Evolutionary conservation across 92 coral and sea anemone genomes (phyloP).

Genomic region (Epizoanthus stellaris): DNA sequence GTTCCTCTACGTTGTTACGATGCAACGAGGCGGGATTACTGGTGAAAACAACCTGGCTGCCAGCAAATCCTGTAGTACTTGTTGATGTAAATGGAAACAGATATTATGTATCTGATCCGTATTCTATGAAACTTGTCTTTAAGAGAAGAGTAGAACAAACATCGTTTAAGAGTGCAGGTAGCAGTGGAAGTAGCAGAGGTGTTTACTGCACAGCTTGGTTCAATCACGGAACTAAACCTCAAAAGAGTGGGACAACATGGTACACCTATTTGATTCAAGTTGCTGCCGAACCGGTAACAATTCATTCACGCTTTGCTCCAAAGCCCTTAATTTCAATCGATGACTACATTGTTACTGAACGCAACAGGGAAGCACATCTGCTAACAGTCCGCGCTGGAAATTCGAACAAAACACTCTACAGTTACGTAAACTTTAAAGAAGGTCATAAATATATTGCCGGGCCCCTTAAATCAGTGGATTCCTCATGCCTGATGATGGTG

Average conservation of each 20-base stretch:
- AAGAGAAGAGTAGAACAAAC: conserved; percentile 9
- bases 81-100: conserved; percentile 29
- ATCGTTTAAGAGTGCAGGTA: conserved; percentile 24
- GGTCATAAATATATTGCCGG: conserved; percentile 2
- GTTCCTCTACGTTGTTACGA: not conserved
- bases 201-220: conserved; percentile 30
- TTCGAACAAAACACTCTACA: conserved; percentile 5
- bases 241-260: not conserved
- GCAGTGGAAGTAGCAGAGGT: not conserved
- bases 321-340: not conserved
- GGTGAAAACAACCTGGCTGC: conserved; percentile 10
- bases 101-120: conserved; percentile 7
- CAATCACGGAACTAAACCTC: conserved; percentile 18
- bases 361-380: conserved; percentile 4
- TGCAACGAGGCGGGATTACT: conserved; percentile 23
- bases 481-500: conserved; percentile 5
- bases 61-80: conserved; percentile 4
- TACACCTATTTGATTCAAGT: conserved; percentile 20
- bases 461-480: conserved; percentile 13
- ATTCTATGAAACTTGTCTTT: not conserved
- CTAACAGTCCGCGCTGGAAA: not conserved
- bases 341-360: not conserved
- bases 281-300: not conserved
- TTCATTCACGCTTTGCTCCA: too few species aligned
- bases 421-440: conserved; percentile 25